Conservation (phyloP, 2,888 invertebrate genomes). For the Xestia xanthographa region DNA sequence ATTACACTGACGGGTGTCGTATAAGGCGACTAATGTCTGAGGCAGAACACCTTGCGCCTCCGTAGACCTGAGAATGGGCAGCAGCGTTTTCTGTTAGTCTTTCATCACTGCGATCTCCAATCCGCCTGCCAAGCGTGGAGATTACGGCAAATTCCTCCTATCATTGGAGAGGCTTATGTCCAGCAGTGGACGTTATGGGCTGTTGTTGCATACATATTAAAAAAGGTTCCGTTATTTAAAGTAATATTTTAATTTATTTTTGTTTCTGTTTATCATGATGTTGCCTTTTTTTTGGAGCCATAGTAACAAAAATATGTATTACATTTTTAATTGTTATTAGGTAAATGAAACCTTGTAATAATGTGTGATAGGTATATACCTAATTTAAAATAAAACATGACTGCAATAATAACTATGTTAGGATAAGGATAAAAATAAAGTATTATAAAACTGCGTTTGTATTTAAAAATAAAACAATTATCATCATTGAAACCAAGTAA, state of each 20-base stretch:
- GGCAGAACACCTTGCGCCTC: too few species aligned
- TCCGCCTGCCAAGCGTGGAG: too few species aligned
- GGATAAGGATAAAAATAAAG: constrained; percentile 64
- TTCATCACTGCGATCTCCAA: too few species aligned
- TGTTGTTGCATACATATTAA: too few species aligned
- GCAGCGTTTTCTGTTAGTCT: too few species aligned
- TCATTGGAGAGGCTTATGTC: too few species aligned
- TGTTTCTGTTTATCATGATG: too few species aligned
- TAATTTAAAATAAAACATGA: constrained; percentile 48
- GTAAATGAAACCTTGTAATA: constrained; percentile 2
- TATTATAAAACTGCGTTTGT: constrained; percentile 41
- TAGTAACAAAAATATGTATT: background rate
- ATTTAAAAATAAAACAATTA: constrained; percentile 58
- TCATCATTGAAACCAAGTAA: constrained; percentile 32
- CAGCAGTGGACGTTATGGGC: too few species aligned
- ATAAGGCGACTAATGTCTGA: too few species aligned
- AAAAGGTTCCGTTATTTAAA: background rate
- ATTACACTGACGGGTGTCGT: too few species aligned
- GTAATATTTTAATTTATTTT: background rate
- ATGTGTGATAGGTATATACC: background rate
- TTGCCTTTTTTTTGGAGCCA: background rate
- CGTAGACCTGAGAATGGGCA: too few species aligned
- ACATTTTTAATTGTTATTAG: background rate
- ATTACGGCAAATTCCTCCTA: too few species aligned
- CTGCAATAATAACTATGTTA: constrained; percentile 37